phyloP scores from a whole-genome alignment of 2,888 invertebrate species.

The Ametastegia equiseti region DNA sequence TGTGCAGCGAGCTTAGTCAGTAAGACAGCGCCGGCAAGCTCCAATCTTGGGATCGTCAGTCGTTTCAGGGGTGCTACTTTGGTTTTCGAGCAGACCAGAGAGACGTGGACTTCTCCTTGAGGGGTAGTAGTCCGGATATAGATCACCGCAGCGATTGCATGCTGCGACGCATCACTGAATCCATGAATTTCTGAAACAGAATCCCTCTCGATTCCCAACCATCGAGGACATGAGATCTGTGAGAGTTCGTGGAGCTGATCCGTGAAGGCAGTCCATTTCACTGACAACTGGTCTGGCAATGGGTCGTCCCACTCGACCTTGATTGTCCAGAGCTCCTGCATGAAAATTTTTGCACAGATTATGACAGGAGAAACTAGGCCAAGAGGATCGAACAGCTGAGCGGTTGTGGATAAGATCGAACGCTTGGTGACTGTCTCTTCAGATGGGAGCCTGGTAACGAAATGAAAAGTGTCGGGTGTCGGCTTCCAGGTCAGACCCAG shows the following conservation, averaged over 20 bases:
- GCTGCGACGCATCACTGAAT: neutral
- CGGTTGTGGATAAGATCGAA: neutral
- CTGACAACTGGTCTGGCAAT: neutral
- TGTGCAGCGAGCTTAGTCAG: neutral
- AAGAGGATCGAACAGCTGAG: neutral
- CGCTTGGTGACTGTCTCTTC: neutral
- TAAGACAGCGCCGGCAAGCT: conserved; percentile 6
- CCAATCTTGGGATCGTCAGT: conserved; percentile 21
- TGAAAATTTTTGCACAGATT: neutral
- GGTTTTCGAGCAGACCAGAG: conserved; percentile 39
- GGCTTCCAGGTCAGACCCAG: neutral
- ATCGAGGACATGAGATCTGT: neutral
- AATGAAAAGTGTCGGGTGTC: neutral
- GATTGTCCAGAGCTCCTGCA: neutral
- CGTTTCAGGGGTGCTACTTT: conserved; percentile 37
- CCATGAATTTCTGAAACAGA: conserved; percentile 8
- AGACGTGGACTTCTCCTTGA: no score
- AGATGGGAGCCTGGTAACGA: no score
- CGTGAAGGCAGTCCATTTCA: neutral
- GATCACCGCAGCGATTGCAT: neutral
- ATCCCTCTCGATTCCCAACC: neutral
- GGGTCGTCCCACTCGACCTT: neutral
- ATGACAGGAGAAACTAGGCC: neutral
- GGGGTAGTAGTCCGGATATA: neutral
- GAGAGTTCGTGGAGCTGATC: neutral